These are phyloP conservation scores for Podilymbus podiceps DNA, from an alignment of 2,113 vertebrate species.

Conservation along the genomic window DNA sequence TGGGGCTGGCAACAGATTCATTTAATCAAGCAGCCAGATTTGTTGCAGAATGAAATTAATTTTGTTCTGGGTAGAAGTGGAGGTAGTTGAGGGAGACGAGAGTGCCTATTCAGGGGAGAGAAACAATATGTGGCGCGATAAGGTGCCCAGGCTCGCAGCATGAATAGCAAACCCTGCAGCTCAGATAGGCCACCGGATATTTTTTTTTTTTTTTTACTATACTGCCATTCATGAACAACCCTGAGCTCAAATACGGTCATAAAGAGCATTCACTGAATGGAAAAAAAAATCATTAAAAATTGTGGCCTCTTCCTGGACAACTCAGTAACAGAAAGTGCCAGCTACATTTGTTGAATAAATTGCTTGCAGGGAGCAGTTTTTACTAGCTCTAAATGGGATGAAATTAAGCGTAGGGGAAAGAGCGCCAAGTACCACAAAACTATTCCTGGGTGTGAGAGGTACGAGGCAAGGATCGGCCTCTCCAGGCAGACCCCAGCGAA, in stretches of 20 bases:
- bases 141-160: background rate
- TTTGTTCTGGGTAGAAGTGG: conserved; percentile 25
- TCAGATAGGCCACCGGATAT: conserved; percentile 7
- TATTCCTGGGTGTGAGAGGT: conserved; percentile 25
- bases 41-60: conserved; percentile 34
- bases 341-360: conserved; percentile 57
- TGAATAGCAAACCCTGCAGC: conserved; percentile 15
- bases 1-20: background rate
- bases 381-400: conserved; percentile 53
- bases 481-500: background rate
- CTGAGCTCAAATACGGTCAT: background rate
- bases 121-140: background rate
- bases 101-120: conserved; percentile 10
- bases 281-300: conserved; percentile 54
- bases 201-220: background rate
- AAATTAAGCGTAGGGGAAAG: conserved; percentile 32
- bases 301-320: conserved; percentile 57
- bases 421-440: conserved; percentile 37
- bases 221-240: conserved; percentile 26
- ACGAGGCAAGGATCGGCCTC: background rate
- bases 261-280: conserved; percentile 50
- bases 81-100: background rate
- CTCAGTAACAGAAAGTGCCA: conserved; percentile 51
- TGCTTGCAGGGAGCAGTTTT: conserved; percentile 56
- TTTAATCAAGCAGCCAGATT: conserved; percentile 28